Percentiles rank a stretch among this genome's conserved stretches.
Conservation (phyloP, 2,113 vertebrate species). For the Silurus asotus region DNA sequence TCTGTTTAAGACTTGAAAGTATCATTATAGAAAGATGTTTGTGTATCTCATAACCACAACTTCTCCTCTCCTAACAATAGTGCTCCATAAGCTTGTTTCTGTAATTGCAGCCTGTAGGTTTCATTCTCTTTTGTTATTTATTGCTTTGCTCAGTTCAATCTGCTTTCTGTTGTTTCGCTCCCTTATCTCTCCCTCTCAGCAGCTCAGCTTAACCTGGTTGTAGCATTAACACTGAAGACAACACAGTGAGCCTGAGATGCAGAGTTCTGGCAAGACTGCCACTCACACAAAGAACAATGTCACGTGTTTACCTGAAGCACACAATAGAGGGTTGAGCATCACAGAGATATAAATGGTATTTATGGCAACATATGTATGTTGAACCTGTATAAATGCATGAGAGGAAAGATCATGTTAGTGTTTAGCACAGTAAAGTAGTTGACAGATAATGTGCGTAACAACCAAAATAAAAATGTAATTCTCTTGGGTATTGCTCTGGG, state of each 20-base stretch:
- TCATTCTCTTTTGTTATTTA: conserved; percentile 43
- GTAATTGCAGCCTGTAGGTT: conserved; percentile 17
- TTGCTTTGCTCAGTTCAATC: conserved; percentile 35
- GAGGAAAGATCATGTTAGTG: conserved; percentile 15
- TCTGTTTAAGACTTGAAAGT: not conserved
- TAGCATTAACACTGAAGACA: conserved; percentile 58
- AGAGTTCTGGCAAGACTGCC: conserved; percentile 19
- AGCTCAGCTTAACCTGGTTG: conserved; percentile 60
- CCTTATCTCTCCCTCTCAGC: conserved; percentile 44
- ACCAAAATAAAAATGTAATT: not conserved
- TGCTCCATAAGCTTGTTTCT: conserved; percentile 25
- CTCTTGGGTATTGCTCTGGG: not conserved
- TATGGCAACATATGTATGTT: conserved; percentile 63
- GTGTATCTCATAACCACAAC: not conserved
- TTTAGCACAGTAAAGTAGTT: not conserved
- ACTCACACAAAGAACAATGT: not conserved
- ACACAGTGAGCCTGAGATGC: conserved; percentile 63
- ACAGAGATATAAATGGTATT: conserved; percentile 48
- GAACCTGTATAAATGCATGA: conserved; percentile 38
- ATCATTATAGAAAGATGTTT: not conserved
- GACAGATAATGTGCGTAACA: not conserved
- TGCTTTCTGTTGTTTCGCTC: conserved; percentile 44
- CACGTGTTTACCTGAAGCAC: conserved; percentile 2
- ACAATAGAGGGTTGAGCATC: conserved; percentile 31
- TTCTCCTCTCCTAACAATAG: conserved; percentile 8